Evolutionary conservation across 2,797 vertebrate genomes (phyloP), one percentile per base, ranked within the genome.

Genomic region (Sardinella longiceps): DNA sequence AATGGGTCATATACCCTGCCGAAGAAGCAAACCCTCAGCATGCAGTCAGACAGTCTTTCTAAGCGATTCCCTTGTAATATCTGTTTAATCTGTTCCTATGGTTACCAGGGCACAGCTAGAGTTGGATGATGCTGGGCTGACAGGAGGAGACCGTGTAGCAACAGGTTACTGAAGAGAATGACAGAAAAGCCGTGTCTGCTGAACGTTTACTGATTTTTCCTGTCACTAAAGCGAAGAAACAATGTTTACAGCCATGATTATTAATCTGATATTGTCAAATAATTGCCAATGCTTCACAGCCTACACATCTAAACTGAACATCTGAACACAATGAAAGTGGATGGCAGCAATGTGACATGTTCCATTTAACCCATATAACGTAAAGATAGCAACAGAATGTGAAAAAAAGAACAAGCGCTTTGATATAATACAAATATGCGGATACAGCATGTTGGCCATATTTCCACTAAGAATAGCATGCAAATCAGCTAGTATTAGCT

Each of bases 51-150:
- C 33, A 14, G 63, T 33, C 30, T 33, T 70, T 70, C 37, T 70
- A 37, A 33, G 12, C 15, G 7, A 60, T 7, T 9, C 6, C 53
- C 63, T 30, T 70, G 63, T 12, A 33, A 70, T 33, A 70, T 70
- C 63, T 70, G 63, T 70, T 70, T 70, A 70, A 30, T 70, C 63
- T 70, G 63, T 70, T 70, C 28, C 63, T 30, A 70, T 70, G 28
- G 63, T 37, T 33, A 70, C 28, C 63, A 37, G 28, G 28, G 63
- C 63, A 70, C 28, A 70, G 63, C 28, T 33, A 70, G 28, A 33
- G 30, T 15, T 70, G 84, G 87, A 74, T 12, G 86, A 11, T 81
- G 92, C 88, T 85, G 92, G 90, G 58, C 86, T 60, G 4, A 82
- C 18, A 77, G 90, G 56, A 77, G 90, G 56, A 56, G 43, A 85